These are phyloP conservation scores for Zeus faber DNA, from an alignment of 2,113 vertebrate genomes.

Conservation along the genomic window DNA sequence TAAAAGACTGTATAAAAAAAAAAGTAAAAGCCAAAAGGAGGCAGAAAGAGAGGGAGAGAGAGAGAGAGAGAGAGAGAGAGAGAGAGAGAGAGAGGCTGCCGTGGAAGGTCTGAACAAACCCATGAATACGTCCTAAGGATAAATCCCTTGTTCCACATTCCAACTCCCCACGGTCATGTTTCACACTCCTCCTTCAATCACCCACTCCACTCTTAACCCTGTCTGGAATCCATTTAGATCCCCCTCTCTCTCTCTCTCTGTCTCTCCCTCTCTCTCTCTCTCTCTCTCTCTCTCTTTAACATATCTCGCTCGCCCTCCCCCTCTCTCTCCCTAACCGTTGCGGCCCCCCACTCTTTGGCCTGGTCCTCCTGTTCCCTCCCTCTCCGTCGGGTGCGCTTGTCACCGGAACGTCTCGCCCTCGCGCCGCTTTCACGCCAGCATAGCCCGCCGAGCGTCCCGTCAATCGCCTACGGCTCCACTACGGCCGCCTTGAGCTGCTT, in stretches of 20 bases:
- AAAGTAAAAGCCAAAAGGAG: not conserved
- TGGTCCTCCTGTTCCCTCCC: not conserved
- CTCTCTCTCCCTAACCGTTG: not conserved
- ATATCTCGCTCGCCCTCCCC: slow-evolving; percentile 1
- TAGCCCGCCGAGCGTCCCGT: too few relatives aligned
- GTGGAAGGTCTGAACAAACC: not conserved
- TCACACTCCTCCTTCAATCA: slow-evolving; percentile 35
- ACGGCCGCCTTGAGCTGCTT: too few relatives aligned
- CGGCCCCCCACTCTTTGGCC: too few relatives aligned
- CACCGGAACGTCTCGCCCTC: too few relatives aligned
- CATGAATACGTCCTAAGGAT: slow-evolving; percentile 38
- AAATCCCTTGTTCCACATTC: slow-evolving; percentile 40
- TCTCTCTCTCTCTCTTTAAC: slow-evolving; percentile 2
- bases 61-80: not conserved
- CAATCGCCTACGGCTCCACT: too few relatives aligned
- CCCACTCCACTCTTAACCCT: slow-evolving; percentile 13
- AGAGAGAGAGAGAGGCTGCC: not conserved
- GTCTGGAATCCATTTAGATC: slow-evolving; percentile 52
- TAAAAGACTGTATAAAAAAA: not conserved
- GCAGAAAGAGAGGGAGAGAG: not conserved
- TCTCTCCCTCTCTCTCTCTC: not conserved
- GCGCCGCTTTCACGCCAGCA: too few relatives aligned
- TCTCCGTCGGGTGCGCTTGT: too few relatives aligned
- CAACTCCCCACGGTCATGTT: slow-evolving; percentile 35
- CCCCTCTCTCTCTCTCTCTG: slow-evolving; percentile 4